Conservation (phyloP, 2,113 vertebrate species). For the Ctenodactylus gundi region DNA sequence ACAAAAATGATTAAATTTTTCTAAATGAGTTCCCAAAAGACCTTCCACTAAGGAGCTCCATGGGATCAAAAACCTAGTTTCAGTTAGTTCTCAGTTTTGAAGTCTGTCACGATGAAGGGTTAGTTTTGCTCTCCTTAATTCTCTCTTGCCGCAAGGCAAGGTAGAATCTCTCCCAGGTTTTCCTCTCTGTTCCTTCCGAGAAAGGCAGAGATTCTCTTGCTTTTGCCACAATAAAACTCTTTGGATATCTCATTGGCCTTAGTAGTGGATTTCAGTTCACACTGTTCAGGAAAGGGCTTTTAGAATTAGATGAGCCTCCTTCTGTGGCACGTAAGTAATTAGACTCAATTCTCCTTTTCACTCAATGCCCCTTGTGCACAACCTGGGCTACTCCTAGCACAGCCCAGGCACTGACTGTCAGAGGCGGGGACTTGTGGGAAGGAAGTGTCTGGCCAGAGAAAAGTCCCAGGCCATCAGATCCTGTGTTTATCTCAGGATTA, state of each 20-base stretch:
- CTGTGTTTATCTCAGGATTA: background rate
- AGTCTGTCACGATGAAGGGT: background rate
- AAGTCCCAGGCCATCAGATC: background rate
- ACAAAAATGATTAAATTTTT: slow-evolving; percentile 1
- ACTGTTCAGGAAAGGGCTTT: background rate
- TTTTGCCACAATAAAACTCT: background rate
- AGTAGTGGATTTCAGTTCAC: background rate
- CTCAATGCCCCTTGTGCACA: background rate
- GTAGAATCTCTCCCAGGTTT: background rate
- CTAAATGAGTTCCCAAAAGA: background rate
- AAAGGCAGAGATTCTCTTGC: background rate
- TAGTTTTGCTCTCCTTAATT: background rate
- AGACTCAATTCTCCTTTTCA: background rate
- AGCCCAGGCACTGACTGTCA: background rate
- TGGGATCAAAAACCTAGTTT: background rate
- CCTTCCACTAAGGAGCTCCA: background rate
- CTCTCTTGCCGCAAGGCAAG: background rate
- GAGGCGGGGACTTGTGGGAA: background rate
- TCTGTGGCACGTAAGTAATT: background rate
- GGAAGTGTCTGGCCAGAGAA: background rate
- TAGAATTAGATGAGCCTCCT: background rate
- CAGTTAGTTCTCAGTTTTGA: background rate
- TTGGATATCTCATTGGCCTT: background rate
- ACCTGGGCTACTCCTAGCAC: background rate
- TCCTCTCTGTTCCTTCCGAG: background rate